These are phyloP conservation scores for Ectemnius continuus DNA, from an alignment of 2,888 invertebrate species.

Conservation along the genomic window DNA sequence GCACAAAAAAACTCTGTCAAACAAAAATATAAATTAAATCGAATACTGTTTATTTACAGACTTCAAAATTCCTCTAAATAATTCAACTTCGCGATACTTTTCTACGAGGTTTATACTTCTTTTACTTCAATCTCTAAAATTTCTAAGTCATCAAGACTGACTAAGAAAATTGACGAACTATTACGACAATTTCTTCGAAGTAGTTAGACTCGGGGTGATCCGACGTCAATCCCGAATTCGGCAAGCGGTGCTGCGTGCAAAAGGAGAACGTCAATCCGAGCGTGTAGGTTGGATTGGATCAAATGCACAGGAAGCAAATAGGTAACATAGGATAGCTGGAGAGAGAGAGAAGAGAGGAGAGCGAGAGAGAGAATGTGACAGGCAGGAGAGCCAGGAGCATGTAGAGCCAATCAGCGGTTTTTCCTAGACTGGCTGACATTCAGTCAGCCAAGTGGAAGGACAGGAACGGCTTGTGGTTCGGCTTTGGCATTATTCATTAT, in stretches of 20 bases:
- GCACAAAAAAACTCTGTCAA: too few relatives aligned
- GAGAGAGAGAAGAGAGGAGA: constrained; percentile 1
- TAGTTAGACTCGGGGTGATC: too few relatives aligned
- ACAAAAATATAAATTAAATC: too few relatives aligned
- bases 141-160: too few relatives aligned
- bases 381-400: constrained; percentile 62
- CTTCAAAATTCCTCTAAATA: too few relatives aligned
- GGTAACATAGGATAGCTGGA: too few relatives aligned
- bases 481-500: constrained; percentile 76
- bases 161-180: too few relatives aligned
- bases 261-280: constrained; percentile 55
- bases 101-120: too few relatives aligned
- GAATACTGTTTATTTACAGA: too few relatives aligned
- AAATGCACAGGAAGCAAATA: constrained; percentile 39
- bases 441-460: constrained; percentile 75
- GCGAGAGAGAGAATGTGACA: constrained; percentile 62
- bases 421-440: constrained; percentile 74
- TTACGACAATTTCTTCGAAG: too few relatives aligned
- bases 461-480: constrained; percentile 75
- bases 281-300: constrained; percentile 60
- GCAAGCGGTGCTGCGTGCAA: constrained; percentile 33
- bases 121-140: too few relatives aligned
- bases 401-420: constrained; percentile 74
- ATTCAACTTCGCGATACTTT: too few relatives aligned
- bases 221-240: constrained; percentile 21